Conservation (phyloP, 2,888 invertebrate species). For the Rosalia funebris region DNA sequence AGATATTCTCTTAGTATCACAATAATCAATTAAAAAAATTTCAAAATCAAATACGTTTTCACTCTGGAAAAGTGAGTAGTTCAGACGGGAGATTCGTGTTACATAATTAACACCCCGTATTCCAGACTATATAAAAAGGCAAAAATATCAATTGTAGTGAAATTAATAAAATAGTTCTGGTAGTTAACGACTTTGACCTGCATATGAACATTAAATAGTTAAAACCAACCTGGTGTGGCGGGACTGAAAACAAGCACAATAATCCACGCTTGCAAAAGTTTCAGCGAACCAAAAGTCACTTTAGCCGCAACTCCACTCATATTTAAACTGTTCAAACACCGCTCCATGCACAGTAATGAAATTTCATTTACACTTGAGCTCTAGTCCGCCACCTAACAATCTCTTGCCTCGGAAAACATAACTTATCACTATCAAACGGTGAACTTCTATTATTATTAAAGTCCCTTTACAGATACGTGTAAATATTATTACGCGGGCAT, state of each 20-base stretch:
- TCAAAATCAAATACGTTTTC: no score
- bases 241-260: slow-evolving; percentile 45
- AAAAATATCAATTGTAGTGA: no score
- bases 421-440: slow-evolving; percentile 32
- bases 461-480: slow-evolving; percentile 28
- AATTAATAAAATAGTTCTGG: no score
- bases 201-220: no score
- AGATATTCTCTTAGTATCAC: no score
- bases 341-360: slow-evolving; percentile 34
- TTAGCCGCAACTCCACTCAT: slow-evolving; percentile 42
- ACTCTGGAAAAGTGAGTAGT: no score
- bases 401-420: slow-evolving; percentile 23
- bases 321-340: slow-evolving; percentile 42
- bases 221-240: slow-evolving; percentile 48
- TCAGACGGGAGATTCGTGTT: no score
- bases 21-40: no score
- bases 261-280: slow-evolving; percentile 50
- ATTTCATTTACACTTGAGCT: slow-evolving; percentile 40
- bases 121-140: no score
- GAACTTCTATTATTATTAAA: slow-evolving; percentile 29
- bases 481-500: slow-evolving; percentile 32
- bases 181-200: no score
- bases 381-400: slow-evolving; percentile 24
- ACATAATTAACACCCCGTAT: no score
- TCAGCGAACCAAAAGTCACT: slow-evolving; percentile 45